Evolutionary conservation across 2,797 vertebrate species (phyloP).

Genomic region (Pterois miles): DNA sequence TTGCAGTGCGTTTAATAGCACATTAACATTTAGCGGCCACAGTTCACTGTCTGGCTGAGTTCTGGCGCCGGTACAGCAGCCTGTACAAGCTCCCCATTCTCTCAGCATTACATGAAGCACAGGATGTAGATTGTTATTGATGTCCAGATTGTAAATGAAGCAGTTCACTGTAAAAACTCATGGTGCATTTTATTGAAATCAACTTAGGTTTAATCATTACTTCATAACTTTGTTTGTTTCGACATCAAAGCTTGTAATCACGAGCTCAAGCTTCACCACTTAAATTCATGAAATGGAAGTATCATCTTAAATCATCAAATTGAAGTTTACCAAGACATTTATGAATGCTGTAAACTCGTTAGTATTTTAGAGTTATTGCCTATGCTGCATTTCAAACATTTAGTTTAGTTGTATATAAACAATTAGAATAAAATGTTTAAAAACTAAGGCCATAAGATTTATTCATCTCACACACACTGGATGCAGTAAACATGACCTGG

Average conservation of each 20-base stretch:
- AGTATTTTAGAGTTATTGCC: not conserved
- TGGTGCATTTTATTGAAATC: conserved; percentile 38
- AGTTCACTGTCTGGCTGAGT: conserved; percentile 37
- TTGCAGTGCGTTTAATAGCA: conserved; percentile 61
- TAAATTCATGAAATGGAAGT: not conserved
- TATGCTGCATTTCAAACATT: not conserved
- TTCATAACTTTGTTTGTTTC: not conserved
- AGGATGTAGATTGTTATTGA: conserved; percentile 26
- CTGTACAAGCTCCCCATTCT: conserved; percentile 1
- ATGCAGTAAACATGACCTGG: not conserved
- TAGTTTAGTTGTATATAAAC: not conserved
- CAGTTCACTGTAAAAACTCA: conserved; percentile 31
- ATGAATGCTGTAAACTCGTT: not conserved
- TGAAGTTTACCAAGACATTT: not conserved
- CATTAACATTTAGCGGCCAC: conserved; percentile 70
- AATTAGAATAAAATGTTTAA: not conserved
- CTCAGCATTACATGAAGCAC: conserved; percentile 25
- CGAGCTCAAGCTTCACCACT: not conserved
- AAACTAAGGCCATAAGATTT: not conserved
- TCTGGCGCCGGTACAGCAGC: conserved; percentile 17
- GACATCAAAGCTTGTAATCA: not conserved
- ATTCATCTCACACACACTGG: not conserved
- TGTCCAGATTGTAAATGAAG: conserved; percentile 38
- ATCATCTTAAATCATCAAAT: not conserved
- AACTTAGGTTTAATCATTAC: conserved; percentile 12